Percentiles rank a stretch among this genome's conserved stretches.
Evolutionary conservation across 2,113 vertebrate species (phyloP).

Genomic region (Pseudopipra pipra): DNA sequence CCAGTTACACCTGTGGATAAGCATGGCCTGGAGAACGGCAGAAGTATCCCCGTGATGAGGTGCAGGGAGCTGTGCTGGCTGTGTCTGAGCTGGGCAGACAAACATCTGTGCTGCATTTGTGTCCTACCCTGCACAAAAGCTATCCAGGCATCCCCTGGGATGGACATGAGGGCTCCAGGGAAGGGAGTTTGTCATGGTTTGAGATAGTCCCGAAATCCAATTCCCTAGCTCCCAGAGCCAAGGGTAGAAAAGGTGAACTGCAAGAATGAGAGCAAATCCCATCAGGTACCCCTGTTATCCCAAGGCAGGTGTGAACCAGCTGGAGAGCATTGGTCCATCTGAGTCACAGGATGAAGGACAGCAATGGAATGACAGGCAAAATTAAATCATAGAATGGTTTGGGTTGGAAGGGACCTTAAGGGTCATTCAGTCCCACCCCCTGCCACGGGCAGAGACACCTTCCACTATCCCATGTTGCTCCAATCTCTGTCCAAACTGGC

Average conservation of each 20-base stretch:
- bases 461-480: not conserved
- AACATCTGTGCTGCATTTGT: not conserved
- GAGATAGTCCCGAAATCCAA: too few relatives aligned
- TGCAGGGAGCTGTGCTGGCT: not conserved
- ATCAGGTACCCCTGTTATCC: not conserved
- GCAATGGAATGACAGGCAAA: not conserved
- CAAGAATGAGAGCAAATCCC: not conserved
- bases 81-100: not conserved
- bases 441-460: not conserved
- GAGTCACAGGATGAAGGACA: not conserved
- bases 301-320: not conserved
- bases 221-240: too few relatives aligned
- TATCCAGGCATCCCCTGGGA: not conserved
- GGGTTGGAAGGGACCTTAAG: not conserved
- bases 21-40: not conserved
- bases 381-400: not conserved
- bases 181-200: too few relatives aligned
- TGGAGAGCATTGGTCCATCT: not conserved
- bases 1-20: accelerated
- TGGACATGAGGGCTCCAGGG: not conserved
- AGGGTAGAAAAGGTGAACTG: not conserved
- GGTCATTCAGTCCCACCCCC: too few relatives aligned
- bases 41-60: accelerated
- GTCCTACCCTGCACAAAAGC: not conserved
- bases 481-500: accelerated